Percentiles rank a stretch among this genome's conserved stretches.
These are phyloP conservation scores for Tetropium fuscum DNA, from an alignment of 2,888 invertebrate genomes.

Conservation along the genomic window DNA sequence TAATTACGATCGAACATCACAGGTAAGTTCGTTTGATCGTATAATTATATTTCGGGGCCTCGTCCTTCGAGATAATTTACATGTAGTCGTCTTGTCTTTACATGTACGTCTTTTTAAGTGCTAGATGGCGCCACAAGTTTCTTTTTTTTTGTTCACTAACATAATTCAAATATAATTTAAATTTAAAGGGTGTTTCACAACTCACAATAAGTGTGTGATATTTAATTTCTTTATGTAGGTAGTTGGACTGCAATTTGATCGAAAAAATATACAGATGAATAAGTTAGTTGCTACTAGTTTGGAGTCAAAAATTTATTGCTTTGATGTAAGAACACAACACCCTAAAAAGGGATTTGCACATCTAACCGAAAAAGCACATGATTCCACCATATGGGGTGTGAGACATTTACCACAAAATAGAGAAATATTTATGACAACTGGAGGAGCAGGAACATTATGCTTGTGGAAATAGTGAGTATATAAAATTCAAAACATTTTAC, in stretches of 20 bases:
- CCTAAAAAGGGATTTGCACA: conserved; percentile 87
- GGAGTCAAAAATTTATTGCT: conserved; percentile 91
- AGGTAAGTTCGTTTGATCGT: too few species aligned
- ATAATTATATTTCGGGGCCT: too few species aligned
- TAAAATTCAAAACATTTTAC: too few species aligned
- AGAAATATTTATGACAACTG: conserved; percentile 91
- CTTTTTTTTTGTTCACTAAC: not conserved
- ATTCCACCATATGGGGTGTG: conserved; percentile 89
- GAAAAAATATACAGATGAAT: conserved; percentile 95
- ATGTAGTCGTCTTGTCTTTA: too few species aligned
- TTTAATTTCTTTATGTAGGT: conserved; percentile 70
- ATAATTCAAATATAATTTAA: too few species aligned
- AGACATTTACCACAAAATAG: conserved; percentile 94
- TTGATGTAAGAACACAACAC: conserved; percentile 90
- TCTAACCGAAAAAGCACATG: conserved; percentile 68
- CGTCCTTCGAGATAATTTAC: too few species aligned
- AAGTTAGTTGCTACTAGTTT: conserved; percentile 92
- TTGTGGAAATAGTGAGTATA: conserved; percentile 94
- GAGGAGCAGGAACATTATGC: conserved; percentile 90
- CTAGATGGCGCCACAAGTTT: not conserved
- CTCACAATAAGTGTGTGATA: too few species aligned
- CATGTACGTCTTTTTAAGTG: too few species aligned
- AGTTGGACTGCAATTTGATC: conserved; percentile 90
- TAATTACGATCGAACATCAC: too few species aligned
- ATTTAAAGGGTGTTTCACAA: too few species aligned